Conservation (phyloP, 2,113 vertebrate species). For the Antennarius striatus region DNA sequence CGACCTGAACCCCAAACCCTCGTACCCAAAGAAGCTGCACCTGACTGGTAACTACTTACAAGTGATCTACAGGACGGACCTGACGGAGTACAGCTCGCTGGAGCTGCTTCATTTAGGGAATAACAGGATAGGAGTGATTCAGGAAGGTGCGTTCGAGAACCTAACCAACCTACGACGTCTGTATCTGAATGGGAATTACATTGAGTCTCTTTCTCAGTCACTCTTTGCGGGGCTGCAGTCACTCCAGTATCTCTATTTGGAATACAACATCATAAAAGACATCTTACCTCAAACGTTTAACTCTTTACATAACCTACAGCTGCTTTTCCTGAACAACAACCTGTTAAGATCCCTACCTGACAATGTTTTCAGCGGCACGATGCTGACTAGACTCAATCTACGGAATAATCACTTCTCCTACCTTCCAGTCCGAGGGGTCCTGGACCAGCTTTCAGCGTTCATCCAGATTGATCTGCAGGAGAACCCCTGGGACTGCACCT, state of each 20-base stretch:
- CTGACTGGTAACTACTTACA: slow-evolving; percentile 97
- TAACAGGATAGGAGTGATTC: slow-evolving; percentile 93
- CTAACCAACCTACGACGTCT: slow-evolving; percentile 93
- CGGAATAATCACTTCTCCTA: slow-evolving; percentile 97
- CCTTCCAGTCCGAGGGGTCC: slow-evolving; percentile 90
- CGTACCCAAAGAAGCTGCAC: slow-evolving; percentile 96
- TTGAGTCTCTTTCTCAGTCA: slow-evolving; percentile 89
- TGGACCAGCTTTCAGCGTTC: slow-evolving; percentile 96
- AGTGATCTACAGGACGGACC: slow-evolving; percentile 87
- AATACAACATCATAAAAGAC: slow-evolving; percentile 98
- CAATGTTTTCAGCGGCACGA: slow-evolving; percentile 90
- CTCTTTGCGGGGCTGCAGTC: slow-evolving; percentile 92
- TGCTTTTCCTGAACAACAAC: slow-evolving; percentile 98
- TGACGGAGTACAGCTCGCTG: slow-evolving; percentile 89
- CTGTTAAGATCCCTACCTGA: slow-evolving; percentile 90
- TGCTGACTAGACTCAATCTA: slow-evolving; percentile 94
- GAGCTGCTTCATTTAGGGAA: slow-evolving; percentile 96
- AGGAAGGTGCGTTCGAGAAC: slow-evolving; percentile 95
- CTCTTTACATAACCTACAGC: slow-evolving; percentile 89
- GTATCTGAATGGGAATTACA: slow-evolving; percentile 98
- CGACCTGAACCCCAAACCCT: slow-evolving; percentile 91
- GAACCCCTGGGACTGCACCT: slow-evolving; percentile 98
- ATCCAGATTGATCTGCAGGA: slow-evolving; percentile 98
- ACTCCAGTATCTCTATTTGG: slow-evolving; percentile 97
- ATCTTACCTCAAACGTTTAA: slow-evolving; percentile 92